Evolutionary conservation across 2,113 vertebrate genomes (phyloP), one percentile per base, ranked within the genome.

Genomic region (Ceratotherium simum): DNA sequence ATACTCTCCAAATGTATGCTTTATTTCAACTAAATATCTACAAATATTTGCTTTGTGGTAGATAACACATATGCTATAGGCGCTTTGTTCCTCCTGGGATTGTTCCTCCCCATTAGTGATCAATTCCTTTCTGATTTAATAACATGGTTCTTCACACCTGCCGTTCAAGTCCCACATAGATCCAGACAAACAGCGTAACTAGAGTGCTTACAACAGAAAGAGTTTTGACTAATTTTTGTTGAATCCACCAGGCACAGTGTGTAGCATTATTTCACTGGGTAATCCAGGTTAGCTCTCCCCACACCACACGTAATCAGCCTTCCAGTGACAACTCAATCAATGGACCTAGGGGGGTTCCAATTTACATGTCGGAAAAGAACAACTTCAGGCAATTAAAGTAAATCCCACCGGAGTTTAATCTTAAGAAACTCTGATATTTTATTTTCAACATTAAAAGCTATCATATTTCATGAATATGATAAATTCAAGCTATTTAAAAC

Each of bases 401-500:
- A 14, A 96, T 69, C 14, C 42, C 27, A 89, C 17, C 33, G 51
- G 39, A 73, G 9, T 86, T 87, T 88, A 62, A 42, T 80, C 46
- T 70, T 58, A 80, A 85, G 42, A 93, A 67, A 65, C 10, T 6
- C 70, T 85, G 54, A 31, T 73, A 70, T 70, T 91, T 80, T 56
- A 46, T 87, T 75, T 75, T 58, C 31, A 92, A 95, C 3, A 83
- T 69, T 62, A 91, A 73, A 95, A 64, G 8, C 31, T 56, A 14
- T 92, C 33, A 25, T 54, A 76, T 51, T 69, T 73, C 60, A 39
- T 64, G 39, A 97, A 85, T n/a, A 82, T 91, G 29, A 70, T 73
- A 62, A n/a, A 90, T n/a, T 84, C 5, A 51, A 98, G 16, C 23
- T 84, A 72, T 67, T 89, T 9, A 90, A 95, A 93, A 89, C 39